Evolutionary conservation across 2,888 invertebrate genomes (phyloP).

Genomic region (Acleris sparsana): DNA sequence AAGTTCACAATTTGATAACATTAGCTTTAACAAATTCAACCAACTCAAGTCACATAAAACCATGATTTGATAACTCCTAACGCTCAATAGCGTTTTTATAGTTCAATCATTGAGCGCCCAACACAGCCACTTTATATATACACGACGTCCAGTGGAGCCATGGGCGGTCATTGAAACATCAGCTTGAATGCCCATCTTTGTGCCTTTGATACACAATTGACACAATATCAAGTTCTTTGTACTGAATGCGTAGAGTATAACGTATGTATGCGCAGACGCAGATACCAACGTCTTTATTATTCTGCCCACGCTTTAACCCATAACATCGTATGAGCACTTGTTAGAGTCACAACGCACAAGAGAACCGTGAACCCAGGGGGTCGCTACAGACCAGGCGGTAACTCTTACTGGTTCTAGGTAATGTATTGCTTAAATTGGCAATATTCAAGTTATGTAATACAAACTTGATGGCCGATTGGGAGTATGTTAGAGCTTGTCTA

Average conservation of each 20-base stretch:
- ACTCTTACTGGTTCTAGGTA: too few species aligned
- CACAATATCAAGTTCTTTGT: too few species aligned
- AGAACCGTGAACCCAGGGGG: slow-evolving; percentile 1
- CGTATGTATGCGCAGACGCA: slow-evolving; percentile 41
- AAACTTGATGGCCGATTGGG: too few species aligned
- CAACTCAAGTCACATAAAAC: slow-evolving; percentile 5
- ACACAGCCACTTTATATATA: too few species aligned
- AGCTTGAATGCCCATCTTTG: too few species aligned
- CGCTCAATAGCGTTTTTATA: slow-evolving; percentile 36
- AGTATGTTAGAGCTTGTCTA: too few species aligned
- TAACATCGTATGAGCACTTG: background rate
- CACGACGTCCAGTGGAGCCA: too few species aligned
- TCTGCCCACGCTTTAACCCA: slow-evolving; percentile 58
- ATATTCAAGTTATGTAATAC: too few species aligned
- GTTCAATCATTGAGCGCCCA: slow-evolving; percentile 32
- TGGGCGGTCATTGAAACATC: too few species aligned
- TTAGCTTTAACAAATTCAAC: background rate
- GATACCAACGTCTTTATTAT: slow-evolving; percentile 75
- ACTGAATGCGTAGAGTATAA: slow-evolving; percentile 39
- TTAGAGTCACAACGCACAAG: background rate
- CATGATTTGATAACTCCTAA: slow-evolving; percentile 2
- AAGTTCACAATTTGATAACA: too few species aligned
- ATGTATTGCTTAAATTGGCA: too few species aligned
- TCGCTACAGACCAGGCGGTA: background rate
- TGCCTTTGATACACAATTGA: too few species aligned